These are phyloP conservation scores for Syrista parreyssii DNA, from an alignment of 2,888 invertebrate species.

Conservation along the genomic window DNA sequence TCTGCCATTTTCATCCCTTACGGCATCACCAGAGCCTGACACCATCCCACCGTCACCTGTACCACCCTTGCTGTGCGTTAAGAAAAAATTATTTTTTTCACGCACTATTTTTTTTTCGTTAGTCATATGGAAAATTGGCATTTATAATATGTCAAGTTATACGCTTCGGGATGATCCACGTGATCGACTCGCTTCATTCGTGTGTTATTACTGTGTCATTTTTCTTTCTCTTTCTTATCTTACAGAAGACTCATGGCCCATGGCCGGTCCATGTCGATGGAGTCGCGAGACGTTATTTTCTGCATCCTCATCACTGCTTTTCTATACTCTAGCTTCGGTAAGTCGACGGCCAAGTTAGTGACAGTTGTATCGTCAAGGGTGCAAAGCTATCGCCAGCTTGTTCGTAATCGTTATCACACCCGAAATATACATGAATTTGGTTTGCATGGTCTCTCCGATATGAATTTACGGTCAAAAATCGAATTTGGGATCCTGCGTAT, in stretches of 20 bases:
- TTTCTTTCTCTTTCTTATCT: neutral
- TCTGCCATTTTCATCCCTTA: neutral
- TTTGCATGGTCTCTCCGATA: no score
- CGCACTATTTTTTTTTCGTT: neutral
- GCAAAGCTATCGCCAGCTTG: neutral
- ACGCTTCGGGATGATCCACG: neutral
- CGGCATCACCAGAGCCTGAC: neutral
- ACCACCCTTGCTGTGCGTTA: neutral
- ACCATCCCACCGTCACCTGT: neutral
- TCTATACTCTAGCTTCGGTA: constrained; percentile 46
- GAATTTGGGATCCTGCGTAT: neutral
- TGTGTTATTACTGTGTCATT: neutral
- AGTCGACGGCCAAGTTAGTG: constrained; percentile 21
- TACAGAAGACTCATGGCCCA: constrained; percentile 43
- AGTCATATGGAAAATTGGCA: neutral
- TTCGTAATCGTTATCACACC: neutral
- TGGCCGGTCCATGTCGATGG: constrained; percentile 51
- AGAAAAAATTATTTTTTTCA: neutral
- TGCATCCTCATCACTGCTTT: constrained; percentile 41
- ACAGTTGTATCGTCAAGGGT: neutral
- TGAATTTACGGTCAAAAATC: neutral
- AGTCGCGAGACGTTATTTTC: constrained; percentile 44
- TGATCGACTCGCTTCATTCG: neutral
- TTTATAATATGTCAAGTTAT: neutral
- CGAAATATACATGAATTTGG: no score